Conservation (phyloP, 1,140 invertebrate genomes). For the Colletes gigas region DNA sequence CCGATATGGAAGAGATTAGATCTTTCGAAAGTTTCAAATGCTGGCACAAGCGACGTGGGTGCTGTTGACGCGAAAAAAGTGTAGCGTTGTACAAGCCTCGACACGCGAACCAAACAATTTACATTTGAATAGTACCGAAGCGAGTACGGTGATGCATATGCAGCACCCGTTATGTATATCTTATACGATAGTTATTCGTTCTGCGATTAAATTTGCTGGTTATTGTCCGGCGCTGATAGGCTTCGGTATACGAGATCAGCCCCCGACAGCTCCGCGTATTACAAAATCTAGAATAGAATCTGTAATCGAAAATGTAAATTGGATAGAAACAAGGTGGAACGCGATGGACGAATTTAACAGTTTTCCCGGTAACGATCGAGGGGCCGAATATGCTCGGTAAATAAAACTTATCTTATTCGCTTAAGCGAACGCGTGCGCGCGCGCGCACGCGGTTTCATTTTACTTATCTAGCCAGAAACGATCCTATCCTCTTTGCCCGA, state of each 20-base stretch:
- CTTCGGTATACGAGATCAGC: neutral
- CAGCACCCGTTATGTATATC: slow-evolving; percentile 2
- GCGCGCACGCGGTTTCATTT: no score
- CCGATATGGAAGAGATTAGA: no score
- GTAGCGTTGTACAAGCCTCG: neutral
- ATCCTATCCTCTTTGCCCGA: no score
- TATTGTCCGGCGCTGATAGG: slow-evolving; percentile 21
- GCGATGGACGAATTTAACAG: no score
- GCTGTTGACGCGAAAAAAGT: no score
- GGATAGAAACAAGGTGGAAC: neutral
- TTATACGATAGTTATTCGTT: slow-evolving; percentile 25
- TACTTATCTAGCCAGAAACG: no score
- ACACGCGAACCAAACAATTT: slow-evolving; percentile 10
- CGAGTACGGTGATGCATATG: slow-evolving; percentile 30
- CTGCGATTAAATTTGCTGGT: slow-evolving; percentile 14
- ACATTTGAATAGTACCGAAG: slow-evolving; percentile 34
- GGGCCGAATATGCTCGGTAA: no score
- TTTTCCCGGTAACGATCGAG: no score
- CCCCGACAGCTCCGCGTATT: neutral
- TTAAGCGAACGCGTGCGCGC: no score
- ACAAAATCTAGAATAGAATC: neutral
- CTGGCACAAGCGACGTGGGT: no score
- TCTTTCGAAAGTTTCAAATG: no score
- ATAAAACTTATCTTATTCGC: no score
- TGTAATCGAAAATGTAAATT: neutral